phyloP scores from a whole-genome alignment of 2,888 invertebrate species.

The Xanthostigma xanthostigma region DNA sequence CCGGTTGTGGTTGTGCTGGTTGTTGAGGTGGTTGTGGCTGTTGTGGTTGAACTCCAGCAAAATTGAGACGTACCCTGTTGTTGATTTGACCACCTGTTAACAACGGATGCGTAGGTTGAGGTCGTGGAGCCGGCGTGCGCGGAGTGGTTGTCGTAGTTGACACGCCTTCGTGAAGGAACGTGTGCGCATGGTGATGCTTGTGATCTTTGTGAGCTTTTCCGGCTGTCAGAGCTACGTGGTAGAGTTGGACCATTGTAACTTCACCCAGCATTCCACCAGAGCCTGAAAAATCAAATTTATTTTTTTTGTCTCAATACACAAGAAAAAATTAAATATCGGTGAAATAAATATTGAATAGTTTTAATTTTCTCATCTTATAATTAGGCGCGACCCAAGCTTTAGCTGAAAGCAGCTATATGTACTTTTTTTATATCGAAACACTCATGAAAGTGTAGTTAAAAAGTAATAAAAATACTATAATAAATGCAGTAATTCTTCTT shows the following conservation, averaged over 20 bases:
- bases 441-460: too few species aligned
- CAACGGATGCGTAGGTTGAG: constrained; percentile 34
- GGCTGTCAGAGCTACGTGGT: constrained; percentile 65
- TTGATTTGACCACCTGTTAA: constrained; percentile 50
- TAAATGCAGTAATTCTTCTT: too few species aligned
- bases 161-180: constrained; percentile 57
- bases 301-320: too few species aligned
- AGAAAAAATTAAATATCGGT: too few species aligned
- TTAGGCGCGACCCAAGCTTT: too few species aligned
- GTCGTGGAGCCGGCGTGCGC: constrained; percentile 36
- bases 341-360: too few species aligned
- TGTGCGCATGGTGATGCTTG: constrained; percentile 75
- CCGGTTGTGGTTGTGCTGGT: constrained; percentile 26
- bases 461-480: too few species aligned
- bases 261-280: constrained; percentile 55
- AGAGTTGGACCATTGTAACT: constrained; percentile 65
- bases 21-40: constrained; percentile 14
- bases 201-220: constrained; percentile 79
- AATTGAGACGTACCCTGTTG: constrained; percentile 36
- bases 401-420: too few species aligned
- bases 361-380: too few species aligned
- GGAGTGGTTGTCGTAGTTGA: constrained; percentile 43
- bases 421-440: too few species aligned
- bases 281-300: constrained; percentile 26
- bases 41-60: constrained; percentile 29